Evolutionary conservation across 1,140 invertebrate genomes (phyloP), one percentile per base, ranked within the genome.

Genomic region (Delia radicum): DNA sequence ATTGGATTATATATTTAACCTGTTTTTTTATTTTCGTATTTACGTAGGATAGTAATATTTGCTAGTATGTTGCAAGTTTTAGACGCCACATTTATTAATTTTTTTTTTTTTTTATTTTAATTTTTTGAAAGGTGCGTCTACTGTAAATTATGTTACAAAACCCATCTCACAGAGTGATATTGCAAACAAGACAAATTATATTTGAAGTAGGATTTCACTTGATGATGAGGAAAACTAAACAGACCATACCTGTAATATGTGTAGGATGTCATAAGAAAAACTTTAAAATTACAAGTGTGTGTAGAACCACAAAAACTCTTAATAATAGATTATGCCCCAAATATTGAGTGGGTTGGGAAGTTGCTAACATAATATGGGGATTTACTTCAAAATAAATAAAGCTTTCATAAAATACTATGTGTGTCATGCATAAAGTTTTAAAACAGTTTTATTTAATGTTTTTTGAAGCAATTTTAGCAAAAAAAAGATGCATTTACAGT

Each of bases 161-260:
- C 48, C 48, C 48, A 55, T 55, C 48, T 55, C 24, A n/a, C n/a
- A 21, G 48, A 21, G 18, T 21, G n/a, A 21, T 55, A 55, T 21
- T 18, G 21, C 15, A 15, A 55, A 55, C n/a, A 55, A 55, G 48
- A 55, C 48, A 55, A 55, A 55, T 55, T 55, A 55, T 55, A 55
- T 55, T 55, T 55, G 18, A 55, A 55, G 48, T 55, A 55, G 46
- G 48, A 55, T 55, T 55, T 55, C 48, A 55, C 48, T 55, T 55
- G 21, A 55, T 21, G 48, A 55, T 55, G 48, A 55, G 5, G 48
- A 55, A 55, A 55, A 55, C 0, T 55, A 55, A 55, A 55, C 48
- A 55, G 48, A 55, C 18, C 48, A 55, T 21, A 55, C 48, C 48
- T 8, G 4, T 42, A 42, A 12, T 5, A n/a, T 55, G 48, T 55